Base-by-base conservation (phyloP, 2,888 invertebrate species). In the Ctenicera cuprea region DNA sequence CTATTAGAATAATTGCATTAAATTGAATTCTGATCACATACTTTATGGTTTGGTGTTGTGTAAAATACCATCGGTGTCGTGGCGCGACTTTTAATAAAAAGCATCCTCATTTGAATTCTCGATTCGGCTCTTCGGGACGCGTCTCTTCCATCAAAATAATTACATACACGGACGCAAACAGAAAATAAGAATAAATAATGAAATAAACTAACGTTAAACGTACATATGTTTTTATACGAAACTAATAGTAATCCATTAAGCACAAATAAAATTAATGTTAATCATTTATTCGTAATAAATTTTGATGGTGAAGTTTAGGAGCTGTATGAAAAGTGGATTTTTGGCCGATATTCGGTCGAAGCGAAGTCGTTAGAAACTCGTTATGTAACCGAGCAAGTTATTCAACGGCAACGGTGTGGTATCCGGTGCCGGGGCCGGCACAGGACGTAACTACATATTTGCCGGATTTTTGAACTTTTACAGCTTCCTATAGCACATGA, bases 331-430 rank as follows among this genome's bases (percentile, higher is more conserved):
- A 9, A 38, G 41, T 33, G 41, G 48, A 43, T 70, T 70, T 74
- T 70, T 45, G 66, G 61, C 26, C 65, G 52, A 66, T 70, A 62
- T 33, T 73, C 50, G 65, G 48, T 62, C 67, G 67, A 66, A 62
- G 52, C 50, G 66, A 71, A 62, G 66, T 74, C 74, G 74, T 74
- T 74, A 74, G 71, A 71, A 74, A 71, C 74, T 71, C 67, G 71
- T 74, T 71, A 67, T 71, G 64, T 74, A 66, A 73, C 50, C 61
- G 59, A 52, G 59, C 65, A 38, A 65, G 72, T 72, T 71, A 64
- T 71, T 71, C 71, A 72, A 57, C 54, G 50, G 66, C 66, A 74
- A 71, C 74, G 65, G 66, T 74, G 70, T 62, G 71, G 74, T 74
- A 71, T 74, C 74, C 74, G 74, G 70, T 71, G 71, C 57, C 16